Evolutionary conservation across 2,113 vertebrate species (phyloP).

Genomic region (Amia ocellicauda): DNA sequence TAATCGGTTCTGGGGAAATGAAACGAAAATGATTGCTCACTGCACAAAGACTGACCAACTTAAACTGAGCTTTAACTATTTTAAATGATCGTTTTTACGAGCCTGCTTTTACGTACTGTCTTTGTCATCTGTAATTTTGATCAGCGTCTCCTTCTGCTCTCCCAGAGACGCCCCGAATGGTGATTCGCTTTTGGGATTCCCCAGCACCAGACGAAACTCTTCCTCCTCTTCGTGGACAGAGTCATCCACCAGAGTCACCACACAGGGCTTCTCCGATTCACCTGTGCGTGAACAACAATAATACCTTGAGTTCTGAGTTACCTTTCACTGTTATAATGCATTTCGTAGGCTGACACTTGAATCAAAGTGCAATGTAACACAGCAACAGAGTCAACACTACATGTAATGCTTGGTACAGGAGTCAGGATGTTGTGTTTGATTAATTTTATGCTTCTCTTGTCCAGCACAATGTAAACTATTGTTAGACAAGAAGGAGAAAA

Average conservation of each 20-base stretch:
- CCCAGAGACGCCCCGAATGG: constrained; percentile 65
- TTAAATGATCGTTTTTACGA: no score
- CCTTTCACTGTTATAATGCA: no score
- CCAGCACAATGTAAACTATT: neutral
- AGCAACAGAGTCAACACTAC: no score
- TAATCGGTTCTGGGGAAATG: constrained; percentile 63
- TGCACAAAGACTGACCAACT: no score
- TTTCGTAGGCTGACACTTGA: no score
- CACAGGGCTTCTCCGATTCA: constrained; percentile 73
- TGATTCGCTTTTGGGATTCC: constrained; percentile 69
- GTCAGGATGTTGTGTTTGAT: no score
- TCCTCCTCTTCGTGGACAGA: constrained; percentile 73
- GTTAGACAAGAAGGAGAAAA: no score
- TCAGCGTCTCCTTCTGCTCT: constrained; percentile 68
- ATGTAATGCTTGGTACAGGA: no score
- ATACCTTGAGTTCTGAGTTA: no score
- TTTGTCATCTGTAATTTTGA: constrained; percentile 74
- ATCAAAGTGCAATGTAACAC: no score
- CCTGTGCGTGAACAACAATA: constrained; percentile 43
- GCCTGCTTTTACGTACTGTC: constrained; percentile 64
- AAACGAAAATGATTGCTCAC: neutral
- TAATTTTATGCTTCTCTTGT: neutral
- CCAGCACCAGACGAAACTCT: constrained; percentile 73
- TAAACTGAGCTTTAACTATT: no score
- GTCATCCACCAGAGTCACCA: constrained; percentile 71